Evolutionary conservation across 2,888 invertebrate species (phyloP).

Genomic region (Andrena camellia): DNA sequence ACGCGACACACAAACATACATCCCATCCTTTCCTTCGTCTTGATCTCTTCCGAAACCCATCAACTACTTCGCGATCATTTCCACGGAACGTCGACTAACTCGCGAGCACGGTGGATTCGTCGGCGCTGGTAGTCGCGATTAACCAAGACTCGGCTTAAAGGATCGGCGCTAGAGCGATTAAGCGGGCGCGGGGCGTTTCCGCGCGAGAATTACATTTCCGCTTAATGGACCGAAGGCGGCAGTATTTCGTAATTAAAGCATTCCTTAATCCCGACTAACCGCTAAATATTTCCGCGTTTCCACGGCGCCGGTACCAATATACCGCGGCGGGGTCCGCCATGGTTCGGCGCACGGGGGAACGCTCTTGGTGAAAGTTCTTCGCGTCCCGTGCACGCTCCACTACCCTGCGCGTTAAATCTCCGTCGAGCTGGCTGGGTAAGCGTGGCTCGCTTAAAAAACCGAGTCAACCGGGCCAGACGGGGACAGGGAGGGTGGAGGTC

Average conservation of each 20-base stretch:
- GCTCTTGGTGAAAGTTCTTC: slow-evolving; percentile 51
- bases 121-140: slow-evolving; percentile 32
- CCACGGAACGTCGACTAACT: background rate
- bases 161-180: slow-evolving; percentile 47
- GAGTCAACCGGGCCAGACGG: slow-evolving; percentile 31
- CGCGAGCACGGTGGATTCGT: background rate
- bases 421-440: slow-evolving; percentile 51
- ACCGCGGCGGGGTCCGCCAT: slow-evolving; percentile 28
- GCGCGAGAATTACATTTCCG: slow-evolving; percentile 70
- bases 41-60: background rate
- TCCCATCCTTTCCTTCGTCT: too few relatives aligned
- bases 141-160: slow-evolving; percentile 57
- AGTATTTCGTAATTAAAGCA: slow-evolving; percentile 80
- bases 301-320: slow-evolving; percentile 42
- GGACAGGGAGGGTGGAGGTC: background rate
- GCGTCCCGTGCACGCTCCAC: slow-evolving; percentile 36
- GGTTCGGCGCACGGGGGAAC: slow-evolving; percentile 40
- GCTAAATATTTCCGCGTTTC: slow-evolving; percentile 75
- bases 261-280: slow-evolving; percentile 79
- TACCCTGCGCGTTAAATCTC: slow-evolving; percentile 62
- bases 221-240: slow-evolving; percentile 65
- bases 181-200: slow-evolving; percentile 15
- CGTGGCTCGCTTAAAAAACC: slow-evolving; percentile 62
- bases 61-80: background rate
- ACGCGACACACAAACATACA: too few relatives aligned